Conservation (phyloP, 1,140 invertebrate genomes). For the Solenopsis fugax region DNA sequence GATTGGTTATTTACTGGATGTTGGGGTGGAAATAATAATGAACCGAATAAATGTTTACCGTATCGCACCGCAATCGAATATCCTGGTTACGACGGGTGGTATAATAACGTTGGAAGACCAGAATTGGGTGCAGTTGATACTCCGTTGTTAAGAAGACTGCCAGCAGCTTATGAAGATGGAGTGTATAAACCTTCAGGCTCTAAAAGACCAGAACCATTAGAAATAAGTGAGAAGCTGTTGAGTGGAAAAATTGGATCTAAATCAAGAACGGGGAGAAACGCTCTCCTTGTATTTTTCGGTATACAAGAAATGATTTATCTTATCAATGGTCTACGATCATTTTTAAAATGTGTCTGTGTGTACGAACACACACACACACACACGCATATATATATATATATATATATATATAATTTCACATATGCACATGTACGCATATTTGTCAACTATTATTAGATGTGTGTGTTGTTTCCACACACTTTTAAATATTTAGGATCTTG, state of each 20-base stretch:
- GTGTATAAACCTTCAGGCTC: constrained; percentile 86
- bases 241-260: constrained; percentile 83
- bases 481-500: background rate
- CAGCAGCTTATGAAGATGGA: constrained; percentile 89
- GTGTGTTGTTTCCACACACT: background rate
- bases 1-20: constrained; percentile 59
- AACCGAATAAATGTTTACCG: background rate
- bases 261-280: constrained; percentile 88
- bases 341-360: background rate
- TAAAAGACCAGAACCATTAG: constrained; percentile 87
- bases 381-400: too few relatives aligned
- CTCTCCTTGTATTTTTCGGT: constrained; percentile 91
- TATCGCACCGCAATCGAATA: constrained; percentile 78
- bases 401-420: too few relatives aligned
- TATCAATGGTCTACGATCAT: background rate
- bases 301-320: constrained; percentile 65
- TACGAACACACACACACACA: background rate
- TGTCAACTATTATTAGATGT: background rate
- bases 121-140: constrained; percentile 88
- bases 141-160: constrained; percentile 87
- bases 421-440: background rate
- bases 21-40: background rate
- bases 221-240: constrained; percentile 87
- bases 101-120: constrained; percentile 89
- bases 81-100: constrained; percentile 89